Conservation (phyloP, 2,113 vertebrate genomes). For the Anarhynchus alexandrinus region DNA sequence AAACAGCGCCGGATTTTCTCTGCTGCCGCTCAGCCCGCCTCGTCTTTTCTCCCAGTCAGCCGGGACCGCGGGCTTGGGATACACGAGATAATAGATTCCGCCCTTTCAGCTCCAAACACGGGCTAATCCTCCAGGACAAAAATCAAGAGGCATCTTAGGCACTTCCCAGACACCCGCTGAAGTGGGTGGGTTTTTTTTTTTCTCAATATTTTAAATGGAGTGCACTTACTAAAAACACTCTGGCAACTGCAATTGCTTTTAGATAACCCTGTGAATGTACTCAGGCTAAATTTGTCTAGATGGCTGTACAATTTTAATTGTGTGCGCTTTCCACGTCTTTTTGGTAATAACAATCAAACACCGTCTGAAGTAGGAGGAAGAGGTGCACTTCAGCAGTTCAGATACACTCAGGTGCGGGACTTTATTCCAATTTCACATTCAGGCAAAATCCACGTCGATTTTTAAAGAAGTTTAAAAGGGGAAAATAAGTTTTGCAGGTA, state of each 20-base stretch:
- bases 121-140: not conserved
- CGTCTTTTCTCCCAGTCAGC: not conserved
- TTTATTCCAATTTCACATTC: fast-evolving
- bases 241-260: not conserved
- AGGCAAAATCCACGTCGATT: not conserved
- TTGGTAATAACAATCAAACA: not conserved
- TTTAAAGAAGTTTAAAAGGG: not conserved
- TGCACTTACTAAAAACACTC: not conserved
- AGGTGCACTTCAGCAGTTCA: not conserved
- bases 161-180: not conserved
- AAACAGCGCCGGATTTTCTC: fast-evolving
- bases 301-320: not conserved
- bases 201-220: not conserved
- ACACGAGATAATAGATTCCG: fast-evolving
- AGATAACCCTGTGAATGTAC: not conserved
- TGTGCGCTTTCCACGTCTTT: not conserved
- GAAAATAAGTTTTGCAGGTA: not conserved
- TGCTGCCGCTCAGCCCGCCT: not conserved
- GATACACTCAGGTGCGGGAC: fast-evolving
- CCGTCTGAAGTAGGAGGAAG: not conserved
- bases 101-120: fast-evolving
- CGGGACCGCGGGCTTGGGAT: not conserved
- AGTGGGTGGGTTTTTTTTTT: not conserved
- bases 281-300: not conserved
- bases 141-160: not conserved